Percentiles rank a stretch among this genome's conserved stretches.
phyloP scores from a whole-genome alignment of 2,888 invertebrate species.

The Tachina lurida region DNA sequence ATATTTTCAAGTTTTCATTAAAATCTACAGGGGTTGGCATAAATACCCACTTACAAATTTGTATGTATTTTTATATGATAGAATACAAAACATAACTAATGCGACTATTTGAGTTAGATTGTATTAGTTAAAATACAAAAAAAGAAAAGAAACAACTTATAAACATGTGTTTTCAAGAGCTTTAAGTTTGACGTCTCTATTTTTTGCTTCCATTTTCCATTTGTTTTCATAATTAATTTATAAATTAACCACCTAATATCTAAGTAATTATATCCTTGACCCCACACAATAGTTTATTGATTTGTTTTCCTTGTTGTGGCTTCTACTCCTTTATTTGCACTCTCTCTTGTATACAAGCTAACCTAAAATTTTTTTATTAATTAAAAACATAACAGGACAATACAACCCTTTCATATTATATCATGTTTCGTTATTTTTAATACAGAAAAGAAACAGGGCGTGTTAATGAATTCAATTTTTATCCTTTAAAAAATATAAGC shows the following conservation, averaged over 20 bases:
- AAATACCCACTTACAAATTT: no score
- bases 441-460: slow-evolving; percentile 53
- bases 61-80: no score
- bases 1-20: no score
- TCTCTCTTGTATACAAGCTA: neutral
- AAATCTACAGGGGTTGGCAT: no score
- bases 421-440: slow-evolving; percentile 33
- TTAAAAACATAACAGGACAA: slow-evolving; percentile 51
- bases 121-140: no score
- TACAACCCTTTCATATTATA: slow-evolving; percentile 62
- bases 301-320: neutral
- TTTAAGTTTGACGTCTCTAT: no score
- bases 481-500: slow-evolving; percentile 32
- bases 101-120: no score
- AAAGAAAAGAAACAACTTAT: neutral
- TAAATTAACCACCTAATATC: neutral
- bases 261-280: slow-evolving; percentile 35
- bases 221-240: slow-evolving; percentile 21
- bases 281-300: slow-evolving; percentile 17
- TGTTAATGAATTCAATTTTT: slow-evolving; percentile 57
- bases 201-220: neutral
- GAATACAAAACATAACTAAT: no score
- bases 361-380: slow-evolving; percentile 24
- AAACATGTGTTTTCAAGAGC: neutral
- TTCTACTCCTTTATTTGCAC: neutral